These are phyloP conservation scores for Campoplex capitator DNA, from an alignment of 2,888 invertebrate species.

Conservation along the genomic window DNA sequence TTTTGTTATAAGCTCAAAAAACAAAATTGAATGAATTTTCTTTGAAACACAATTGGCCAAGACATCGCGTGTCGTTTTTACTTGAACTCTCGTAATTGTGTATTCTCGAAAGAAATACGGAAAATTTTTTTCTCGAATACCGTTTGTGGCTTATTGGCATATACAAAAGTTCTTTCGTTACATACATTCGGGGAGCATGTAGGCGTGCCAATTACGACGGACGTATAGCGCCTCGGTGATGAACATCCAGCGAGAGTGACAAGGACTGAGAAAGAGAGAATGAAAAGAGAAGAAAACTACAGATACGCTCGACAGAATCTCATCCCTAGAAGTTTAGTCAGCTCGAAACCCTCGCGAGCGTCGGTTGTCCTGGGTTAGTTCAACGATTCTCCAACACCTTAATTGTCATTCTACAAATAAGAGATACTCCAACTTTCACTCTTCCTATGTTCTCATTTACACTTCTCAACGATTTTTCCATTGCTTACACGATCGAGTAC, in stretches of 20 bases:
- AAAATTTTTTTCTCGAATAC: constrained; percentile 13
- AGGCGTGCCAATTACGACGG: constrained; percentile 64
- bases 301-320: constrained; percentile 49
- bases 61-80: constrained; percentile 42
- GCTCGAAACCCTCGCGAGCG: constrained; percentile 64
- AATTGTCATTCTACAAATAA: constrained; percentile 19
- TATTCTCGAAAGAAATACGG: constrained; percentile 36
- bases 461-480: background rate
- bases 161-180: constrained; percentile 27
- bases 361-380: constrained; percentile 57
- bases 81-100: constrained; percentile 48
- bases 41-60: background rate
- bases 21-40: constrained; percentile 2
- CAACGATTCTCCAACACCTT: constrained; percentile 9
- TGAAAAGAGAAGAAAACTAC: constrained; percentile 11
- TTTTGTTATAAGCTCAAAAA: background rate
- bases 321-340: constrained; percentile 67
- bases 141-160: constrained; percentile 40
- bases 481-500: background rate
- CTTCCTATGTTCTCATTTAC: background rate
- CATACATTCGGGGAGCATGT: constrained; percentile 46
- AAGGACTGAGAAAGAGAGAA: constrained; percentile 21
- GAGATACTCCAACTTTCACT: constrained; percentile 22
- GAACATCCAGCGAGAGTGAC: constrained; percentile 55
- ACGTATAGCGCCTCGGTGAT: constrained; percentile 56